These are phyloP conservation scores for Manis javanica DNA, from an alignment of 2,797 vertebrate species.

Conservation along the genomic window DNA sequence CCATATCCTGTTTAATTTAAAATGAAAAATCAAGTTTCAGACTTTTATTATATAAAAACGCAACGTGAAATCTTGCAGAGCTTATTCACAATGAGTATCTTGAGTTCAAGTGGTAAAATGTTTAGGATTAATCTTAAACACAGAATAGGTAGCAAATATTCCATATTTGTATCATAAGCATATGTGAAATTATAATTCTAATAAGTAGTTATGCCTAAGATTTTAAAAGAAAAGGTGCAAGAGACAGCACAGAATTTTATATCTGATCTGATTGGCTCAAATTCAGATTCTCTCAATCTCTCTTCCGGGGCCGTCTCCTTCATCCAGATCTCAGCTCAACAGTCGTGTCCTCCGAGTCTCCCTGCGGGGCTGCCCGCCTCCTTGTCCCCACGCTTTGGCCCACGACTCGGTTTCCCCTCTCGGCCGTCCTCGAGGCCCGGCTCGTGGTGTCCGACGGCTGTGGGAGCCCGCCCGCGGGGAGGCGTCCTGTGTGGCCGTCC, in stretches of 20 bases:
- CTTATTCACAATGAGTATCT: not conserved
- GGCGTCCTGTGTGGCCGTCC: not conserved
- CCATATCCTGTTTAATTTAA: constrained; percentile 94
- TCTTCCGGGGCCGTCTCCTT: not conserved
- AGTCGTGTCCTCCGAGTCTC: not conserved
- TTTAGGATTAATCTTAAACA: constrained; percentile 23
- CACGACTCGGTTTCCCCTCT: not conserved
- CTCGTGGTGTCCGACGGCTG: not conserved
- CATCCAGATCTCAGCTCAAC: not conserved
- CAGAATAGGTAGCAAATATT: not conserved
- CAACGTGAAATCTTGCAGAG: not conserved
- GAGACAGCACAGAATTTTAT: not conserved
- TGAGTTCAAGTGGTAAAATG: not conserved
- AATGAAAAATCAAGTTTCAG: not conserved
- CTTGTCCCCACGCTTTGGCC: not conserved
- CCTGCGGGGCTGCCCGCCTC: too few species aligned
- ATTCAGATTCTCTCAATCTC: not conserved
- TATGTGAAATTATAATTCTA: not conserved
- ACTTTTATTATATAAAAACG: not conserved
- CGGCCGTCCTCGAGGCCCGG: not conserved
- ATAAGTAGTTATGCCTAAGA: not conserved
- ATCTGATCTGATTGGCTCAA: not conserved
- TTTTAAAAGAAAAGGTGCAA: not conserved
- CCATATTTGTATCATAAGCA: not conserved
- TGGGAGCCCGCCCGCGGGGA: not conserved